Conservation (phyloP, 2,113 vertebrate genomes). For the Chionodraco myersi region DNA sequence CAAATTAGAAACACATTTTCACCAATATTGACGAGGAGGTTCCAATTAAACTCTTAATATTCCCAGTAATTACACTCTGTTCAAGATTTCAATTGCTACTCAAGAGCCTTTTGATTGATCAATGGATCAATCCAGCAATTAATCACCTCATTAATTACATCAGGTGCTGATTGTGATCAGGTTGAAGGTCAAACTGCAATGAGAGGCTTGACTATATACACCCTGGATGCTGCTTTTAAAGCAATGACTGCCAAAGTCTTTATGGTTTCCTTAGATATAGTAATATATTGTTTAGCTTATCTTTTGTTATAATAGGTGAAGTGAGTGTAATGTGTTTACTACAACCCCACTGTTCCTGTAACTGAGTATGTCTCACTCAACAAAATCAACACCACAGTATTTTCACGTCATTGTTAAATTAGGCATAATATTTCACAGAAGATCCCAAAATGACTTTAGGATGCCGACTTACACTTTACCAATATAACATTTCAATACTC, state of each 20-base stretch:
- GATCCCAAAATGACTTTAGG: not conserved
- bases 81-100: conserved; percentile 37
- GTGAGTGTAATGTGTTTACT: not conserved
- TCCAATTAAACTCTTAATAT: conserved; percentile 52
- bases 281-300: not conserved
- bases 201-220: not conserved
- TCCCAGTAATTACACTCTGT: conserved; percentile 54
- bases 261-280: not conserved
- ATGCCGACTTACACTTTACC: not conserved
- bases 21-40: conserved; percentile 1
- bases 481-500: not conserved
- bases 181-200: conserved; percentile 51
- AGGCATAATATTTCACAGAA: not conserved
- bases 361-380: not conserved
- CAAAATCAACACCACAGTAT: not conserved
- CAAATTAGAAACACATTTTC: conserved; percentile 21
- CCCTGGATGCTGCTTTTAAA: not conserved
- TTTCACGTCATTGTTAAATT: not conserved
- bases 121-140: conserved; percentile 76
- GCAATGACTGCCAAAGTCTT: not conserved
- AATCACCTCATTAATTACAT: conserved; percentile 79
- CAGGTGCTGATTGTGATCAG: conserved; percentile 57
- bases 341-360: not conserved
- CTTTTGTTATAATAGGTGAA: not conserved
- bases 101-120: conserved; percentile 63